Evolutionary conservation across 2,113 vertebrate genomes (phyloP).

Genomic region (Perognathus longimembris): DNA sequence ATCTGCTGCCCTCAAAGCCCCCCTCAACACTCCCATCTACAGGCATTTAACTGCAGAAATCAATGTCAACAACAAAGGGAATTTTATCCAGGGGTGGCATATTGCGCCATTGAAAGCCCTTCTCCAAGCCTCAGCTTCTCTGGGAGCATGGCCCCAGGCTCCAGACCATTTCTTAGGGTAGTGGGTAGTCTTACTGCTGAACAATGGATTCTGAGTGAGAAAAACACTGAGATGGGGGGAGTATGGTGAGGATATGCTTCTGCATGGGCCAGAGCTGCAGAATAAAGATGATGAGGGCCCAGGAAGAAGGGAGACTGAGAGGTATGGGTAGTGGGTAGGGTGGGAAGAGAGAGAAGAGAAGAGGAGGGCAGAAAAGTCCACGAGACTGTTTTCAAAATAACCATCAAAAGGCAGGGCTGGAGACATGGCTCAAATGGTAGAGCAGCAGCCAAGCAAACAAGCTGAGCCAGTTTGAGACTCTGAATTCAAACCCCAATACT

Average conservation of each 20-base stretch:
- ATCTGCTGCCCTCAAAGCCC: background rate
- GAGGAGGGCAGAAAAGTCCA: too few relatives aligned
- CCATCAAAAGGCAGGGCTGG: background rate
- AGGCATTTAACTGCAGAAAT: background rate
- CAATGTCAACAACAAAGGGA: background rate
- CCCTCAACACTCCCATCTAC: background rate
- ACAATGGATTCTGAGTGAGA: background rate
- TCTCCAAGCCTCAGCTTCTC: background rate
- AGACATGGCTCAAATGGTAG: too few relatives aligned
- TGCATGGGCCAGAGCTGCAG: background rate
- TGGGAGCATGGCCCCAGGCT: background rate
- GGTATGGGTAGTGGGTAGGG: background rate
- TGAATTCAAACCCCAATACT: background rate
- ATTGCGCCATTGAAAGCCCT: background rate
- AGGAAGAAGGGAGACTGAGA: background rate
- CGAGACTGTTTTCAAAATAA: background rate
- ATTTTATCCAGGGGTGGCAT: background rate
- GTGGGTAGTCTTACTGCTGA: background rate
- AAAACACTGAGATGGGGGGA: background rate
- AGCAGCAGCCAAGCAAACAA: too few relatives aligned
- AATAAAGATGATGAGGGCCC: background rate
- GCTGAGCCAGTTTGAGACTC: too few relatives aligned
- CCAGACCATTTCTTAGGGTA: background rate
- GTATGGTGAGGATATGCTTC: fast-evolving
- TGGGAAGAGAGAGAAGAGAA: background rate